Evolutionary conservation across 2,113 vertebrate species (phyloP).

Genomic region (Gavialis gangeticus): DNA sequence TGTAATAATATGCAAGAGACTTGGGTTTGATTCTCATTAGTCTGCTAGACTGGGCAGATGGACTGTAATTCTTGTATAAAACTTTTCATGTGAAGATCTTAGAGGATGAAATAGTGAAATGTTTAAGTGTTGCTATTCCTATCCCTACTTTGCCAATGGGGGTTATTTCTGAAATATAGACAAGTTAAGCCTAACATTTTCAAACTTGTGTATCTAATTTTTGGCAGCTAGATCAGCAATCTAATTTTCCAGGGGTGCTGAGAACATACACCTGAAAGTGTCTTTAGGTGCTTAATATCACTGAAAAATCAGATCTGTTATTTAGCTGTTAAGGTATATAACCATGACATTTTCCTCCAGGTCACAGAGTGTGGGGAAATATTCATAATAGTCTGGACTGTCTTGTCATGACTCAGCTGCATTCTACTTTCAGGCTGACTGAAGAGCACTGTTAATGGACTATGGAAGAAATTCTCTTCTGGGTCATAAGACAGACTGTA

Average conservation of each 20-base stretch:
- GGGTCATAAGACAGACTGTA: background rate
- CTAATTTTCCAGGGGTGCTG: background rate
- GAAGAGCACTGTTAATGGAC: background rate
- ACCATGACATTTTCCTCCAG: background rate
- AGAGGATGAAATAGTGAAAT: background rate
- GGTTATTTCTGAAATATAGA: background rate
- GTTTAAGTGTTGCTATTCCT: background rate
- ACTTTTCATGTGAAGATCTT: background rate
- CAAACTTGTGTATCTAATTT: background rate
- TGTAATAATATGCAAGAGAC: slow-evolving; percentile 13
- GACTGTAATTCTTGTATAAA: background rate
- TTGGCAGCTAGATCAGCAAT: background rate
- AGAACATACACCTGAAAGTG: background rate
- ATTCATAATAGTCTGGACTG: background rate
- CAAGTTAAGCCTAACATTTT: background rate
- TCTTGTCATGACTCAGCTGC: background rate
- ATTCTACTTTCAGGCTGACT: background rate
- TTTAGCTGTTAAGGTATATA: background rate
- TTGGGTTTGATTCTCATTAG: background rate
- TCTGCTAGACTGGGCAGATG: background rate
- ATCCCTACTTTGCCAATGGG: background rate
- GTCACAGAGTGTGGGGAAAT: background rate
- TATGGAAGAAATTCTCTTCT: background rate
- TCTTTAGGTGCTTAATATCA: background rate
- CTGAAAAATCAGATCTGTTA: background rate